These are phyloP conservation scores for Zhengitettix transpicula DNA, from an alignment of 2,888 invertebrate species.

Conservation along the genomic window DNA sequence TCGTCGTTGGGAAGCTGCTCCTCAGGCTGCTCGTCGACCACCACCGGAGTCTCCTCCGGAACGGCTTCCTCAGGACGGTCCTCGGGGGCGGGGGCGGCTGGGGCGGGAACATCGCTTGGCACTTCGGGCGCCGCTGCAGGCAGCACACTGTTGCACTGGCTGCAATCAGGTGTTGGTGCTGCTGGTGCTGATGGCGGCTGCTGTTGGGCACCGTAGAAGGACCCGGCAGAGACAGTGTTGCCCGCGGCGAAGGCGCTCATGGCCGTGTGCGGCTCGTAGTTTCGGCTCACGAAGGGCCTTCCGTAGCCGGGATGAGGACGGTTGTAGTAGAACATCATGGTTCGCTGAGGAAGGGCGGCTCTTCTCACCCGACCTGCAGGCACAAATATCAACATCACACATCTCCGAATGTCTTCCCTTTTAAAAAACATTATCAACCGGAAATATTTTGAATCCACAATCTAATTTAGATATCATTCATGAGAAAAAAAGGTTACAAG, in stretches of 20 bases:
- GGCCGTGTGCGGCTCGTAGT: constrained; percentile 21
- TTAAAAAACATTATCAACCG: too few species aligned
- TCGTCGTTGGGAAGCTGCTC: not conserved
- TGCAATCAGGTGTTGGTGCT: not conserved
- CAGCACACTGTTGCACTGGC: not conserved
- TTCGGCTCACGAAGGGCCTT: constrained; percentile 8
- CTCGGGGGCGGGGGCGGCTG: not conserved
- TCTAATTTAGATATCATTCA: too few species aligned
- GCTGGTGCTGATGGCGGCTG: not conserved
- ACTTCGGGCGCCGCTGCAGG: not conserved
- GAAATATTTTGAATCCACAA: too few species aligned
- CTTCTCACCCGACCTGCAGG: not conserved
- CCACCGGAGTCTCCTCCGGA: not conserved
- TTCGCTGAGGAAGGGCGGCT: constrained; percentile 11
- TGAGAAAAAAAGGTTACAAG: too few species aligned
- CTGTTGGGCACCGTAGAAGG: constrained; percentile 18
- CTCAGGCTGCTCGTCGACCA: not conserved
- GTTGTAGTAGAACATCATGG: constrained; percentile 22
- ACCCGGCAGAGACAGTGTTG: constrained; percentile 25
- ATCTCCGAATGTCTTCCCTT: too few species aligned
- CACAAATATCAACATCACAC: too few species aligned
- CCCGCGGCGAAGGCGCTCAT: constrained; percentile 26
- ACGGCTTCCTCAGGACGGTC: not conserved
- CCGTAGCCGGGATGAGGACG: constrained; percentile 15
- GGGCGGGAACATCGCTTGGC: not conserved